phyloP scores from a whole-genome alignment of 2,113 vertebrate species.

The Struthidea cinerea region DNA sequence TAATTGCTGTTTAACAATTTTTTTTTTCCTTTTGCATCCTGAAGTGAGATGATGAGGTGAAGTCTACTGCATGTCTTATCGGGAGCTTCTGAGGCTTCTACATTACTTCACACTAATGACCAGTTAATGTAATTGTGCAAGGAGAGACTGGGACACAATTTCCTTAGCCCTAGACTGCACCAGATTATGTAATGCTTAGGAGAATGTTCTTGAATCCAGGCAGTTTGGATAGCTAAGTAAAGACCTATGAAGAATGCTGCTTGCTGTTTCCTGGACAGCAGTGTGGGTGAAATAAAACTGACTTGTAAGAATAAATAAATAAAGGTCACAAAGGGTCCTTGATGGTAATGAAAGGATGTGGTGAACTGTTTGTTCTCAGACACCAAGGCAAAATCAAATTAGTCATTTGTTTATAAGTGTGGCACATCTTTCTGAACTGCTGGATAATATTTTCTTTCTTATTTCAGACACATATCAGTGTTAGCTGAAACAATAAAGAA shows the following conservation, averaged over 20 bases:
- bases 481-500: conserved; percentile 98
- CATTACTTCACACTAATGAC: background rate
- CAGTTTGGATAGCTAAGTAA: conserved; percentile 56
- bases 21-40: background rate
- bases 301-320: background rate
- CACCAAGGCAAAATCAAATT: background rate
- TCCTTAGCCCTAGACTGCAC: background rate
- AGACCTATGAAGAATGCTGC: conserved; percentile 55
- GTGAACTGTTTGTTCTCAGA: background rate
- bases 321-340: background rate
- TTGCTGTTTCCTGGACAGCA: conserved; percentile 33
- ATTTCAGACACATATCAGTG: conserved; percentile 90
- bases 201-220: background rate
- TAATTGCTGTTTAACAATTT: background rate
- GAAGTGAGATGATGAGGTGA: background rate
- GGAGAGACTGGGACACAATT: background rate
- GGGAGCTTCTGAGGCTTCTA: background rate
- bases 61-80: background rate
- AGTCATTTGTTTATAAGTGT: background rate
- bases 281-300: background rate
- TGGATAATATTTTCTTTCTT: conserved; percentile 57
- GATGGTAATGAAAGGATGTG: background rate
- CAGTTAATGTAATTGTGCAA: background rate
- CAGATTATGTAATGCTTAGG: background rate
- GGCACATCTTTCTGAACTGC: background rate